phyloP scores from a whole-genome alignment of 2,113 vertebrate genomes.

The Ia io region DNA sequence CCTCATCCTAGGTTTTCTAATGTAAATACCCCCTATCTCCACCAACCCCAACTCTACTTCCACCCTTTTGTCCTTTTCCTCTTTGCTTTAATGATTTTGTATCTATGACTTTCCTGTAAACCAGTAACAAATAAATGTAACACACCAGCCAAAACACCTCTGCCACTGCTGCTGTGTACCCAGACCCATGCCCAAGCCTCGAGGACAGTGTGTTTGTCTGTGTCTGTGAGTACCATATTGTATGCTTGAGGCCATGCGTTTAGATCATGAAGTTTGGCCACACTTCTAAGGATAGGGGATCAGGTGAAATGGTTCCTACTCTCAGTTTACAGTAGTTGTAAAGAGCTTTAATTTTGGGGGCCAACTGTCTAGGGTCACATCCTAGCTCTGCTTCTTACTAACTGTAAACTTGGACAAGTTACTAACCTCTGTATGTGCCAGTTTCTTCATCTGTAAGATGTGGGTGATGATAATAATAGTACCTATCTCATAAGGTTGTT shows the following conservation, averaged over 20 bases:
- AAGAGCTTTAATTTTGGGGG: neutral
- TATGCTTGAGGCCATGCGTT: neutral
- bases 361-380: neutral
- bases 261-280: neutral
- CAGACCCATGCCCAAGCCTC: neutral
- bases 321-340: neutral
- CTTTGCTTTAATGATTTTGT: constrained; percentile 10
- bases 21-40: neutral
- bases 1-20: neutral
- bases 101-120: neutral
- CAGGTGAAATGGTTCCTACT: neutral
- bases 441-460: neutral
- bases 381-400: neutral
- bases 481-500: neutral
- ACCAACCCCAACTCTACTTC: neutral
- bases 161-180: neutral
- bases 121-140: neutral
- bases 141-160: neutral
- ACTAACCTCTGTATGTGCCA: neutral
- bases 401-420: neutral
- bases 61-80: neutral
- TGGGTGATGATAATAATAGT: neutral
- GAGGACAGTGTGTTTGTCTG: neutral
- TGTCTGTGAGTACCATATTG: neutral
- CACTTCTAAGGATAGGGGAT: neutral